Conservation (phyloP, 1,140 invertebrate species). For the Listronotus bonariensis region DNA sequence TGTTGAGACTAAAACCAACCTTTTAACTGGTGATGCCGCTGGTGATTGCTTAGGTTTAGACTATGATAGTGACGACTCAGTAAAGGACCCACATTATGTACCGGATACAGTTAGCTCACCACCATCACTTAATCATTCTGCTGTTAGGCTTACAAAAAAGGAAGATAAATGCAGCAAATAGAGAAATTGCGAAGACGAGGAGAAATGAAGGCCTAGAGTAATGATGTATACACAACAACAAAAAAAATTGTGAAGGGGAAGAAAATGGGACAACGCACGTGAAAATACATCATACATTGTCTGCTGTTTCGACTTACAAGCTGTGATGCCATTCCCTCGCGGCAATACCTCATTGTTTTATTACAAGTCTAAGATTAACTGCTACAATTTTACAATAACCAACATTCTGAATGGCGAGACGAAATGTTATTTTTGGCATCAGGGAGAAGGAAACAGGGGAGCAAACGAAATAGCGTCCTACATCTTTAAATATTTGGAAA, state of each 20-base stretch:
- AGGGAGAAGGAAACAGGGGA: constrained; percentile 54
- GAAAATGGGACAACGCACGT: no score
- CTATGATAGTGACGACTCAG: constrained; percentile 9
- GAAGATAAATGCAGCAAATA: constrained; percentile 9
- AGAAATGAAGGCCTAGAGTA: no score
- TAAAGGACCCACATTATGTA: constrained; percentile 5
- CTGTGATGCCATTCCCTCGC: constrained; percentile 45
- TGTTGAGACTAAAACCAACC: constrained; percentile 1
- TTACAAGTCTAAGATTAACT: constrained; percentile 49
- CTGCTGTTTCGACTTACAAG: constrained; percentile 42
- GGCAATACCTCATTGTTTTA: constrained; percentile 45
- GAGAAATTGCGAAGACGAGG: no score
- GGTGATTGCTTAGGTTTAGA: constrained; percentile 7
- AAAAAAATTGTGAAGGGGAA: no score
- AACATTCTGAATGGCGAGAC: constrained; percentile 42
- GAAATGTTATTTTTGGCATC: constrained; percentile 57
- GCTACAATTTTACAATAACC: constrained; percentile 49
- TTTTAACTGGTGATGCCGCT: constrained; percentile 9
- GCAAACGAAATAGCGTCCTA: constrained; percentile 55
- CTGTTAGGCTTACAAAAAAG: constrained; percentile 6
- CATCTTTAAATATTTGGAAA: constrained; percentile 15
- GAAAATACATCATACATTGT: no score
- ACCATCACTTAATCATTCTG: not conserved
- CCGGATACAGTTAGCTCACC: not conserved
- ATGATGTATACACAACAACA: no score